A percentile compares a stretch with the other conserved stretches of the same genome.
Evolutionary conservation across 2,797 vertebrate species (phyloP).

Genomic region (Darevskia mixta): DNA sequence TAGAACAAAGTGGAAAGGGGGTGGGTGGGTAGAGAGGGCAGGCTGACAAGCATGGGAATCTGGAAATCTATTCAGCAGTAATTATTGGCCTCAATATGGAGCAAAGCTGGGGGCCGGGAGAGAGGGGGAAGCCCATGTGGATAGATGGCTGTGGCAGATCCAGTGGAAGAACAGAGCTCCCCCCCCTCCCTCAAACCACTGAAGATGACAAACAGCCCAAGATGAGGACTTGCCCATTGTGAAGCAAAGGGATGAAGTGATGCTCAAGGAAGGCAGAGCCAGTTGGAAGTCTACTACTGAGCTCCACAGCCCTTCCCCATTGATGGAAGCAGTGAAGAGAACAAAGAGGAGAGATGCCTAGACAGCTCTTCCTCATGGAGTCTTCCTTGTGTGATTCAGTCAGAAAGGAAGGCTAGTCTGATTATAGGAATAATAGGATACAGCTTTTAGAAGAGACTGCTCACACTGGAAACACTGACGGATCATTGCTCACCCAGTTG

Average conservation of each 20-base stretch:
- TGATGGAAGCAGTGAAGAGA: no score
- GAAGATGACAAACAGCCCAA: slow-evolving; percentile 40
- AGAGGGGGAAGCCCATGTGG: slow-evolving; percentile 55
- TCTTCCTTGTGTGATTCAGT: no score
- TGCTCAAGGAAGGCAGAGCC: background rate
- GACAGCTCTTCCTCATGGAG: no score
- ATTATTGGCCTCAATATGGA: slow-evolving; percentile 84
- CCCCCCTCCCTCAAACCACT: background rate
- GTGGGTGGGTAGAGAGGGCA: slow-evolving; percentile 48
- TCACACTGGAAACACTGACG: background rate
- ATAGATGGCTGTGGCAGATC: slow-evolving; percentile 28
- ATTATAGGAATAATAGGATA: background rate
- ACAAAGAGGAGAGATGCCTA: no score
- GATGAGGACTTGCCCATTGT: slow-evolving; percentile 44
- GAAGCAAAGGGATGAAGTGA: background rate
- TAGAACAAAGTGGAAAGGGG: slow-evolving; percentile 66
- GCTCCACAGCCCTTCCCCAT: no score
- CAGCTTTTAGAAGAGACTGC: background rate
- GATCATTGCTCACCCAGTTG: background rate
- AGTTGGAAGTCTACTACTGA: no score
- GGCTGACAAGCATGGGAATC: slow-evolving; percentile 83
- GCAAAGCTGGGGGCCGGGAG: slow-evolving; percentile 65
- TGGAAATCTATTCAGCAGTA: slow-evolving; percentile 82
- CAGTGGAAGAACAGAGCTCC: background rate
- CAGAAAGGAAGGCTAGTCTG: background rate